Evolutionary conservation across 2,113 vertebrate species (phyloP), one percentile per base, ranked within the genome.

Genomic region (Donacobius atricapilla): DNA sequence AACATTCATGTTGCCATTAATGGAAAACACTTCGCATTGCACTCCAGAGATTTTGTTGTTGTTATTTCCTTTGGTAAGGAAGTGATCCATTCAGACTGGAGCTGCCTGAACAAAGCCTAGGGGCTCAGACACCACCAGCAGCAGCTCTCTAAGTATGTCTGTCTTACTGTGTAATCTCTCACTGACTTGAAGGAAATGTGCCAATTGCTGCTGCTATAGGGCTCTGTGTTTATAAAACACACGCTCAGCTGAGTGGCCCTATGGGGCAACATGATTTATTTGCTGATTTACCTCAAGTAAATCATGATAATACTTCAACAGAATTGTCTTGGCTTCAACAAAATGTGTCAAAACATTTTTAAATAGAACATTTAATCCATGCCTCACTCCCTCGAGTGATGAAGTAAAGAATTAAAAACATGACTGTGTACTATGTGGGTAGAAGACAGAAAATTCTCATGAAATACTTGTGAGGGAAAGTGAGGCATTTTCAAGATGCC

Each of bases 91-190:
- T 92, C 93, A 83, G 83, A 92, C 45, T 79, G 83, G 88, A 93
- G 93, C 86, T 97, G 94, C 90, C 80, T 96, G 90, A 96, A 92
- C 90, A 92, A 93, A 93, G 96, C 94, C 92, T 75, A 28, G 57
- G 88, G 96, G 93, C 88, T 96, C 85, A 96, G 86, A 94, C 85
- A 89, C 37, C 72, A 89, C 68, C 93, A 90, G 66, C 94, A 94
- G 82, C 85, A 89, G 89, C 88, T 90, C 92, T 72, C 81, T 93
- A 57, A 94, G 86, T 87, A 39, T 64, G 87, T 93, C 84, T 70
- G 75, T 83, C 93, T 93, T 16, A 44, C 28, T 95, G 80, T 78
- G 90, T 87, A 89, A 89, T 94, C 88, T 95, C 76, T 70, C 83
- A 37, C 2, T 56, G 51, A 56, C 80, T 88, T 35, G 80, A 92